phyloP scores from a whole-genome alignment of 2,113 vertebrate genomes.

The Merops nubicus region DNA sequence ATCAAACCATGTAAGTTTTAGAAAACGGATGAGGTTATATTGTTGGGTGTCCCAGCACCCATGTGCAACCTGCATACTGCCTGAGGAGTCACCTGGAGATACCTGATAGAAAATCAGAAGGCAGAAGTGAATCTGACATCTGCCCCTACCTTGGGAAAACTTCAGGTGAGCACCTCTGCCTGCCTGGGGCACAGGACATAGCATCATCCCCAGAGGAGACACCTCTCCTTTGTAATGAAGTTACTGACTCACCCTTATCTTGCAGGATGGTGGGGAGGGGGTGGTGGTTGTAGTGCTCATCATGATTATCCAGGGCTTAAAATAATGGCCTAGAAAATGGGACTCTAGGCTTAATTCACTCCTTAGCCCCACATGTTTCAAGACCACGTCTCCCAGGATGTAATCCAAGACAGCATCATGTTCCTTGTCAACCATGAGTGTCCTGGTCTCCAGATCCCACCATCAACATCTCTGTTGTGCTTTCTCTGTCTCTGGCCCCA shows the following conservation, averaged over 20 bases:
- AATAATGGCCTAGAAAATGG: background rate
- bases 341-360: background rate
- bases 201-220: background rate
- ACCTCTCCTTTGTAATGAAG: background rate
- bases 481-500: background rate
- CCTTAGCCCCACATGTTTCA: background rate
- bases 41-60: background rate
- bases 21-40: background rate
- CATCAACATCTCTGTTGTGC: background rate
- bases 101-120: background rate
- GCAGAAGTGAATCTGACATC: background rate
- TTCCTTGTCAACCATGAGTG: background rate
- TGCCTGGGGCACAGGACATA: background rate
- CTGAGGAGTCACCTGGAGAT: background rate
- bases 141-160: background rate
- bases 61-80: background rate
- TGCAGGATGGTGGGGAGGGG: background rate
- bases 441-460: background rate
- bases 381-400: background rate
- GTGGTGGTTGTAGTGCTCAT: background rate
- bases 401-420: rapidly evolving
- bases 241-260: background rate
- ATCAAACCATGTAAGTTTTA: background rate
- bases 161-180: background rate
- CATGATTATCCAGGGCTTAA: background rate